Evolutionary conservation across 64 coral and sea anemone genomes (phyloP).

Genomic region (Trachythela sp.): DNA sequence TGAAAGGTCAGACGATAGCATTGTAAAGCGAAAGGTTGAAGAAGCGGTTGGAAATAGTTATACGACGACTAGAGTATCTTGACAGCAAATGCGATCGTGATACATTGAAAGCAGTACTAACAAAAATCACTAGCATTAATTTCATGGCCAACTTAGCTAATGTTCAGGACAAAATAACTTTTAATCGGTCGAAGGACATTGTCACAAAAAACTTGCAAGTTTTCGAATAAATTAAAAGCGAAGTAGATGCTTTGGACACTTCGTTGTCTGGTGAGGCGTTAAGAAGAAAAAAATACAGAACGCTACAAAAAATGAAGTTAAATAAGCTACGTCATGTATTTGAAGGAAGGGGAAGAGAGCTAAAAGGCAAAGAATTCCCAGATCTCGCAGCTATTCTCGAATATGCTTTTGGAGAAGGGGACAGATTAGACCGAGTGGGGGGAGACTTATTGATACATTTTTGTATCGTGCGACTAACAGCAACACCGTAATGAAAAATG

Average conservation of each 20-base stretch:
- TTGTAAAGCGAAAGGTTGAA: background rate
- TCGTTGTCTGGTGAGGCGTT: background rate
- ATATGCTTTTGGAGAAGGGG: background rate
- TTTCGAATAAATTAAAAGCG: background rate
- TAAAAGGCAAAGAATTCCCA: background rate
- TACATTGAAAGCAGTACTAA: background rate
- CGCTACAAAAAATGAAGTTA: background rate
- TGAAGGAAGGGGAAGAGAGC: background rate
- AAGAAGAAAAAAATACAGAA: background rate
- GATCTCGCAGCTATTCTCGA: background rate
- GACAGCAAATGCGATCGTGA: background rate
- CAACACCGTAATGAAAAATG: background rate
- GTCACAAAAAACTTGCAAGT: background rate
- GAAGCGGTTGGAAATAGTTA: background rate
- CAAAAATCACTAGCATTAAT: background rate
- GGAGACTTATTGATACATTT: background rate
- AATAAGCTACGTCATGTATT: background rate
- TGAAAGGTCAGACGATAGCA: background rate
- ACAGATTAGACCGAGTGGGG: background rate
- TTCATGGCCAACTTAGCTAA: background rate
- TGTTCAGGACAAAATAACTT: background rate
- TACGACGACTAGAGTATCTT: background rate
- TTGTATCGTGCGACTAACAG: background rate
- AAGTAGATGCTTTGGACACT: background rate
- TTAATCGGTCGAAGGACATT: background rate